phyloP scores from a whole-genome alignment of 2,888 invertebrate genomes.

The Spatulosminthurus flaviceps region DNA sequence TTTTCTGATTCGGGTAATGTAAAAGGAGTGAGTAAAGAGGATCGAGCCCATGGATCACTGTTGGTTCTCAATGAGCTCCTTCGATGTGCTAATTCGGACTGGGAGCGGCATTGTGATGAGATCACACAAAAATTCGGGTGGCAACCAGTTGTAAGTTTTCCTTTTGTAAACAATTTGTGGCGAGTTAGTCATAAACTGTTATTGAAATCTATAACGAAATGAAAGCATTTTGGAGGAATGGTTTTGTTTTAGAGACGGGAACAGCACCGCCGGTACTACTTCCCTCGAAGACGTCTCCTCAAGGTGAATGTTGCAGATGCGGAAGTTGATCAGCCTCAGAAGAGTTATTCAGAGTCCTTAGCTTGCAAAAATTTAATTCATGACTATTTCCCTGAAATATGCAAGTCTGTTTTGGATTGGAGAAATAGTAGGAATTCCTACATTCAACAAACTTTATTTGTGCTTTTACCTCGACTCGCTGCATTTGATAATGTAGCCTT shows the following conservation, averaged over 20 bases:
- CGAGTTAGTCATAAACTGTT: too few relatives aligned
- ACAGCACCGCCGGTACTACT: constrained; percentile 37
- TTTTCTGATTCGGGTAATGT: constrained; percentile 79
- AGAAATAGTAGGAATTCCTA: constrained; percentile 77
- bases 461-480: constrained; percentile 88
- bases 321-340: constrained; percentile 31
- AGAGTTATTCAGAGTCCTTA: constrained; percentile 71
- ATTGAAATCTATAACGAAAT: too few relatives aligned
- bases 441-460: constrained; percentile 86
- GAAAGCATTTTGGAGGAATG: too few relatives aligned
- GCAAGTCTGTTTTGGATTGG: constrained; percentile 81
- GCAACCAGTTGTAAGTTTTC: not conserved
- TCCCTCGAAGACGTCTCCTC: constrained; percentile 32
- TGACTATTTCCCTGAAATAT: constrained; percentile 84
- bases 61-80: constrained; percentile 93
- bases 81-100: constrained; percentile 85
- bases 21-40: constrained; percentile 84
- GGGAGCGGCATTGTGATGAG: constrained; percentile 83
- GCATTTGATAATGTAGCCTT: constrained; percentile 90
- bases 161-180: too few relatives aligned
- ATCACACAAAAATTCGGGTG: constrained; percentile 71
- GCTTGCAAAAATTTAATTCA: constrained; percentile 83
- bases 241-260: constrained; percentile 44
- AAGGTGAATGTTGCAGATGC: constrained; percentile 34
- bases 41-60: constrained; percentile 90